A percentile compares a stretch with the other conserved stretches of the same genome.
phyloP scores from a whole-genome alignment of 2,113 vertebrate genomes.

The Albula goreensis region DNA sequence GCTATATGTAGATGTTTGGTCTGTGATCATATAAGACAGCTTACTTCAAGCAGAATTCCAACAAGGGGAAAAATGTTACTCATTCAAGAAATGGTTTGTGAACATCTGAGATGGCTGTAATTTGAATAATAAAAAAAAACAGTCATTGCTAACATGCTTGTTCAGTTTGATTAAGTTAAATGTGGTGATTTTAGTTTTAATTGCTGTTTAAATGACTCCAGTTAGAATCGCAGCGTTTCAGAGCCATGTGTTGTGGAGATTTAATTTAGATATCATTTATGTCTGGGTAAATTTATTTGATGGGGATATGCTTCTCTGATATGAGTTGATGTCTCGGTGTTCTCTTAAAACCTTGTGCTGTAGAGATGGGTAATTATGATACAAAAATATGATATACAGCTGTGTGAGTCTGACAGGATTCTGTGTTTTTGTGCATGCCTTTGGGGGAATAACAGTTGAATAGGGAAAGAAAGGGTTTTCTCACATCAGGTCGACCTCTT shows the following conservation, averaged over 20 bases:
- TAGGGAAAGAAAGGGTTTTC: constrained; percentile 25
- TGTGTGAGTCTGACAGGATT: not conserved
- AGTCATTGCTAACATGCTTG: not conserved
- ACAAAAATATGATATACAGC: not conserved
- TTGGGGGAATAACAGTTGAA: constrained; percentile 32
- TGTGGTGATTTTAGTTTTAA: not conserved
- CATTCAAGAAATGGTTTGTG: not conserved
- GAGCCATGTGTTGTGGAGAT: not conserved
- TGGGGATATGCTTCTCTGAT: not conserved
- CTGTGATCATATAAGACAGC: constrained; percentile 36
- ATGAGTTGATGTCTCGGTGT: not conserved
- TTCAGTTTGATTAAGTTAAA: constrained; percentile 1
- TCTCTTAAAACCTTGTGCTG: not conserved
- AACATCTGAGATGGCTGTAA: not conserved
- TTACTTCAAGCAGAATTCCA: constrained; percentile 15
- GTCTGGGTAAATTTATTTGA: not conserved
- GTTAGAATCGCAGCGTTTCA: not conserved
- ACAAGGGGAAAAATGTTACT: not conserved
- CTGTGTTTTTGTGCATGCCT: constrained; percentile 12
- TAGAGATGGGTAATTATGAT: not conserved
- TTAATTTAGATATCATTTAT: not conserved
- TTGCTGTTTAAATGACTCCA: not conserved
- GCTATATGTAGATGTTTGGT: constrained; percentile 34
- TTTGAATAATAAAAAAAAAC: not conserved
- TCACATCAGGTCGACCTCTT: constrained; percentile 43